Evolutionary conservation across 2,113 vertebrate genomes (phyloP).

Genomic region (Osmerus eperlanus): DNA sequence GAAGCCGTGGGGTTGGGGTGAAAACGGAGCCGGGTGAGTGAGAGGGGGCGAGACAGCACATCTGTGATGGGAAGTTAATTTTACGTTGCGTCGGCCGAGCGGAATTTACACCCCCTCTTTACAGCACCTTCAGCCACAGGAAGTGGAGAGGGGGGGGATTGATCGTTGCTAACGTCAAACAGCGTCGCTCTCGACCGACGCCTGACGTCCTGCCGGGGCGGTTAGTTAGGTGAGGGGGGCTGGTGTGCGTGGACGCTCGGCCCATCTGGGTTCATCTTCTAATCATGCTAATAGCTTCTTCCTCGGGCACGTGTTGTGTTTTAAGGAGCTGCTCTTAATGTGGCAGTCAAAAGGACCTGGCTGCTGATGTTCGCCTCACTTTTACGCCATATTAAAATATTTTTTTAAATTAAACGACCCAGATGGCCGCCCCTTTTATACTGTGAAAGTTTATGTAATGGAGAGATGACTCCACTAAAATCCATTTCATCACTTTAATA

Average conservation of each 20-base stretch:
- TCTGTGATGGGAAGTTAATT: conserved; percentile 21
- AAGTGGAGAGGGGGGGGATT: too few relatives aligned
- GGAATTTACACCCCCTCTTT: neutral
- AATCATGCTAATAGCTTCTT: too few relatives aligned
- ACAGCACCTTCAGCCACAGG: too few relatives aligned
- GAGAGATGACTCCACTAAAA: conserved; percentile 27
- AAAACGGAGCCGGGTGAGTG: neutral
- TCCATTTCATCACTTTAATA: conserved; percentile 40
- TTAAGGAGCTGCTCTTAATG: too few relatives aligned
- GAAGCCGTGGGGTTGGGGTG: conserved; percentile 20
- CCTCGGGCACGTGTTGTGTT: too few relatives aligned
- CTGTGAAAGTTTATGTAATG: conserved; percentile 38
- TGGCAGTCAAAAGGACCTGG: neutral
- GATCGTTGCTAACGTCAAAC: too few relatives aligned
- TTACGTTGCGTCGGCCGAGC: conserved; percentile 16
- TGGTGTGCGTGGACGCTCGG: too few relatives aligned
- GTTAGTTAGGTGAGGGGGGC: too few relatives aligned
- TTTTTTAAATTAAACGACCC: neutral
- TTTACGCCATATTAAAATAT: neutral
- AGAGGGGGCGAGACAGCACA: neutral
- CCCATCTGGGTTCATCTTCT: too few relatives aligned
- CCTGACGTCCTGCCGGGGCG: too few relatives aligned
- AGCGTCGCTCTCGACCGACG: too few relatives aligned
- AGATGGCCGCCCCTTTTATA: conserved; percentile 39
- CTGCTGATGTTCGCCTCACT: neutral